Evolutionary conservation across 2,888 invertebrate genomes (phyloP).

Genomic region (Leucophenga maculata): DNA sequence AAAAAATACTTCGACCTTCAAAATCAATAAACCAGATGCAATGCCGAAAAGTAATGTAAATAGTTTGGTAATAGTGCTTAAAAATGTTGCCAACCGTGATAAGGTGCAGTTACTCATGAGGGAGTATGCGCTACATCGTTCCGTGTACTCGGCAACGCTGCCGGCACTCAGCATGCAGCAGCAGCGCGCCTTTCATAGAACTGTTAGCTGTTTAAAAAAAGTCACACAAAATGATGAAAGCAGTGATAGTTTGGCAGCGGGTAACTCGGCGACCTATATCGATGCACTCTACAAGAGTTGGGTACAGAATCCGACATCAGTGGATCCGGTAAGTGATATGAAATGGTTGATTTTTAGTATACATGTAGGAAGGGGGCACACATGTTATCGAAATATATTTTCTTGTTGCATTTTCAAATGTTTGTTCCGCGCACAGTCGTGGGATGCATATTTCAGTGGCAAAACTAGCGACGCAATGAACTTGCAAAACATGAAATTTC

Average conservation of each 20-base stretch:
- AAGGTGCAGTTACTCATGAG: not conserved
- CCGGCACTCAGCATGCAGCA: not conserved
- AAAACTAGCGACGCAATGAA: constrained; percentile 23
- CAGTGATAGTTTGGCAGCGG: constrained; percentile 46
- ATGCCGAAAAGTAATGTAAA: constrained; percentile 5
- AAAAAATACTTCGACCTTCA: no score
- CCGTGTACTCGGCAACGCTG: not conserved
- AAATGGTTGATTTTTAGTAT: no score
- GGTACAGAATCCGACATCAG: constrained; percentile 45
- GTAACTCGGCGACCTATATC: constrained; percentile 50
- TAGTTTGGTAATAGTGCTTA: not conserved
- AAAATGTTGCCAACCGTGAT: not conserved
- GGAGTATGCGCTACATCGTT: not conserved
- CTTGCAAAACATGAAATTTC: not conserved
- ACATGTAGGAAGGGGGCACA: not conserved
- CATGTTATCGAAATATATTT: accelerated
- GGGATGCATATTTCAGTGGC: constrained; percentile 47
- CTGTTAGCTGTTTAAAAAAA: not conserved
- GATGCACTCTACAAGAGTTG: constrained; percentile 48
- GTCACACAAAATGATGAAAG: not conserved
- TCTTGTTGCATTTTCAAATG: not conserved
- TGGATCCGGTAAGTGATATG: constrained; percentile 45
- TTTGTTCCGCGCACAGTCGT: constrained; percentile 43
- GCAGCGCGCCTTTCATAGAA: not conserved
- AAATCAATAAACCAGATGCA: not conserved